Evolutionary conservation across 2,797 vertebrate genomes (phyloP).

Genomic region (Cuniculus paca): DNA sequence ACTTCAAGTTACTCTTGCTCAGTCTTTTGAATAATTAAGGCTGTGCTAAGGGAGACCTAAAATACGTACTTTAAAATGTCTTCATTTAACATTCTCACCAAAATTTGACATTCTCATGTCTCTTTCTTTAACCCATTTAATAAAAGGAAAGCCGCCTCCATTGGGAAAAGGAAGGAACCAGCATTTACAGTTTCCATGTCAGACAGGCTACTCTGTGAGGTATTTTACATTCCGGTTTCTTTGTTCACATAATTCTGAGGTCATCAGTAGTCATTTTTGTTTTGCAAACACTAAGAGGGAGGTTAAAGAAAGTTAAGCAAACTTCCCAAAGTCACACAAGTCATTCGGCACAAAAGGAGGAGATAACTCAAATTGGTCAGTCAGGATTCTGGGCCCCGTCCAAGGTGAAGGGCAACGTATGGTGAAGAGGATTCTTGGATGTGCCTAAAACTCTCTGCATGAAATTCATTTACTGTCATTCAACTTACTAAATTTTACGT

Average conservation of each 20-base stretch:
- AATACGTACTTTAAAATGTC: conserved; percentile 34
- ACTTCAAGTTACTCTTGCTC: conserved; percentile 59
- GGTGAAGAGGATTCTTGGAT: not conserved
- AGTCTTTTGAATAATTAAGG: conserved; percentile 63
- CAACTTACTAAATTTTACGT: not conserved
- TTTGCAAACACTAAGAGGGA: not conserved
- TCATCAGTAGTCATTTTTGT: not conserved
- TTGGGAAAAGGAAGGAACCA: not conserved
- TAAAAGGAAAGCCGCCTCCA: not conserved
- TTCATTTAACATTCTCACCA: conserved; percentile 56
- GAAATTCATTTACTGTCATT: conserved; percentile 1
- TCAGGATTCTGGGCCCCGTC: not conserved
- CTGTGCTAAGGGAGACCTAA: conserved; percentile 49
- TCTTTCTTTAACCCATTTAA: not conserved
- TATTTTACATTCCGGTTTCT: too few species aligned
- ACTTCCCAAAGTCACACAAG: not conserved
- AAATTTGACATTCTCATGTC: conserved; percentile 57
- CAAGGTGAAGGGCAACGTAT: not conserved
- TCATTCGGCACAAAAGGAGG: not conserved
- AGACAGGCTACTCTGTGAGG: not conserved
- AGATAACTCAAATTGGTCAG: not conserved
- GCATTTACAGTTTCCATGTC: not conserved
- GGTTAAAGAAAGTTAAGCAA: not conserved
- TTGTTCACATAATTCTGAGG: not conserved
- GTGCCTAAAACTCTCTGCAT: not conserved